phyloP scores from a whole-genome alignment of 2,113 vertebrate species.

The Ariopsis seemanni region DNA sequence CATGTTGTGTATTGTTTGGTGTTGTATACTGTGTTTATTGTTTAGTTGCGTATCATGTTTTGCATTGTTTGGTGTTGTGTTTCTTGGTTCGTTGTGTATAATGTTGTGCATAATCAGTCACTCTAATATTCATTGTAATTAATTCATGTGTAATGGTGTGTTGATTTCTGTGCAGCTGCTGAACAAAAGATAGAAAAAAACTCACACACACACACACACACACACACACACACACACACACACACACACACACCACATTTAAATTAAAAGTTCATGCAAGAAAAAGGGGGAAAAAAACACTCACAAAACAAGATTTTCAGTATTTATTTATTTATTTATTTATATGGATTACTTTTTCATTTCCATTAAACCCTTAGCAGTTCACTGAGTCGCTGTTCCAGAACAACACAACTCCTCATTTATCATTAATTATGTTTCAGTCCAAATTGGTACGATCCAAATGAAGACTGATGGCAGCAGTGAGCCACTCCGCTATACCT shows the following conservation, averaged over 20 bases:
- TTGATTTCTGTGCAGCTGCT: not conserved
- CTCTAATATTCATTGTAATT: not conserved
- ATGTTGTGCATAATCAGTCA: not conserved
- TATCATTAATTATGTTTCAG: constrained; percentile 10
- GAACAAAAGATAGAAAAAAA: not conserved
- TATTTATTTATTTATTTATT: not conserved
- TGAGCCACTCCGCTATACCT: not conserved
- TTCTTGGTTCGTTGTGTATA: not conserved
- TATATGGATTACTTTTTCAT: not conserved
- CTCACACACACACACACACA: not conserved
- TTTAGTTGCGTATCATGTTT: not conserved
- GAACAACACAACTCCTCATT: not conserved
- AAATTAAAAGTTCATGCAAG: not conserved
- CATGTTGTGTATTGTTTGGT: not conserved
- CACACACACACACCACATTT: not conserved
- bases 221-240: not conserved
- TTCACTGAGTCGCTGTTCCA: not conserved
- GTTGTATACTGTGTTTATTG: not conserved
- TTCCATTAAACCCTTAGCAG: not conserved
- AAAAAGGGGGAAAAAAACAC: not conserved
- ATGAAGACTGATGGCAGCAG: not conserved
- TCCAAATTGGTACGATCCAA: not conserved
- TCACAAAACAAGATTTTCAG: not conserved
- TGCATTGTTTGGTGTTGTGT: not conserved
- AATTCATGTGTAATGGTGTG: not conserved